These are phyloP conservation scores for Dreissena rostriformis DNA, from an alignment of 1,140 invertebrate species.

Conservation along the genomic window DNA sequence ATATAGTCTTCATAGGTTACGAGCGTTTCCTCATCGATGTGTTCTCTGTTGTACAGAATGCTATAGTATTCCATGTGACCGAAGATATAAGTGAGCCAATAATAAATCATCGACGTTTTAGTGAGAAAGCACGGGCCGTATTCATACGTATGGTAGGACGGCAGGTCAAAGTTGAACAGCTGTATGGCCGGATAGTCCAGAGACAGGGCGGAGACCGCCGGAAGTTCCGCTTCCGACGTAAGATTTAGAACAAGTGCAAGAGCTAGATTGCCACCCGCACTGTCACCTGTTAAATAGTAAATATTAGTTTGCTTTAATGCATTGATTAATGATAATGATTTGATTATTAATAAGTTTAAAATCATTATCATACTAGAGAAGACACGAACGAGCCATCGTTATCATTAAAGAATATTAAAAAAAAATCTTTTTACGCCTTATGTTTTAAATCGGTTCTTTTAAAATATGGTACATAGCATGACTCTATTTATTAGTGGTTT, in stretches of 20 bases:
- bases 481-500: too few species aligned
- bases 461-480: too few species aligned
- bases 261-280: constrained; percentile 47
- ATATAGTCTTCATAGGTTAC: constrained; percentile 10
- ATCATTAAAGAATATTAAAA: too few species aligned
- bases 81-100: constrained; percentile 33
- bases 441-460: too few species aligned
- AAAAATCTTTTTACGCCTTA: too few species aligned
- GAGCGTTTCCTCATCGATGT: constrained; percentile 1
- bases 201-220: constrained; percentile 9
- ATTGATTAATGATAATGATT: too few species aligned
- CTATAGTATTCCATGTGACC: constrained; percentile 26
- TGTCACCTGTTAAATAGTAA: constrained; percentile 30
- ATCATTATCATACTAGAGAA: too few species aligned
- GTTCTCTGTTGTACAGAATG: constrained; percentile 1
- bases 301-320: neutral
- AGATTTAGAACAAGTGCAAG: constrained; percentile 35
- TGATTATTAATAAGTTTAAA: too few species aligned
- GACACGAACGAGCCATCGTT: too few species aligned
- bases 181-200: constrained; percentile 40
- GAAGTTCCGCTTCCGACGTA: constrained; percentile 10
- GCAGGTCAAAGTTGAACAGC: constrained; percentile 30
- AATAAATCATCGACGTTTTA: constrained; percentile 17
- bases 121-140: constrained; percentile 34
- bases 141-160: constrained; percentile 27